These are phyloP conservation scores for Corbicula japonica DNA, from an alignment of 2,888 invertebrate genomes.

Conservation along the genomic window DNA sequence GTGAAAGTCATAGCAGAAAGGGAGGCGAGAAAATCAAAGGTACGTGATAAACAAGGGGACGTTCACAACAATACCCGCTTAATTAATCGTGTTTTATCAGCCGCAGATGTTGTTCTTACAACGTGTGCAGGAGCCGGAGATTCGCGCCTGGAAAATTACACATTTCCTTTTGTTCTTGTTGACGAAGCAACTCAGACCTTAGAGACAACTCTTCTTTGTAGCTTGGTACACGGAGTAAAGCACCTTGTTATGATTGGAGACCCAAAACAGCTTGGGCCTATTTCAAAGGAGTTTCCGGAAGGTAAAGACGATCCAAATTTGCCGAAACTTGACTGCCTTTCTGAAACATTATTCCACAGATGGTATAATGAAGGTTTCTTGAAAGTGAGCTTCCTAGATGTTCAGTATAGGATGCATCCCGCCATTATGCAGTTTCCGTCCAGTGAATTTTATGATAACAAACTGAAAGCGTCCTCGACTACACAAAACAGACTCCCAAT, in stretches of 20 bases:
- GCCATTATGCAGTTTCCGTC: constrained; percentile 58
- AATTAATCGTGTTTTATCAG: constrained; percentile 34
- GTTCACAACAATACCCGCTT: constrained; percentile 31
- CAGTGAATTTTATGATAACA: constrained; percentile 46
- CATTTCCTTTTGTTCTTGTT: constrained; percentile 58
- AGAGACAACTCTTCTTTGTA: constrained; percentile 56
- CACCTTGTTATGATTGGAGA: constrained; percentile 62
- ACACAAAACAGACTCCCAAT: constrained; percentile 6
- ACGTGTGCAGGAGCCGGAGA: constrained; percentile 62
- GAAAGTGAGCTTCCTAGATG: constrained; percentile 25
- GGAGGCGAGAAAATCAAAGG: constrained; percentile 33
- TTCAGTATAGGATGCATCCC: constrained; percentile 61
- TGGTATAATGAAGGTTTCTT: background rate
- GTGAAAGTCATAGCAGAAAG: constrained; percentile 30
- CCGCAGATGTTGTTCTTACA: constrained; percentile 43
- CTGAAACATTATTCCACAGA: constrained; percentile 53
- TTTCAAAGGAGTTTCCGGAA: constrained; percentile 7
- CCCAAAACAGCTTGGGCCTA: constrained; percentile 55
- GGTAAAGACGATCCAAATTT: background rate
- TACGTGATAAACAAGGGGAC: constrained; percentile 36
- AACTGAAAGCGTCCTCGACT: constrained; percentile 30
- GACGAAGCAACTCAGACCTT: constrained; percentile 60
- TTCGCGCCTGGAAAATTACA: constrained; percentile 8
- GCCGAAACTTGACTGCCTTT: constrained; percentile 19
- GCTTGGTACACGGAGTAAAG: constrained; percentile 49